Percentiles rank a stretch among this genome's conserved stretches.
Evolutionary conservation across 1,140 invertebrate genomes (phyloP).

Genomic region (Drosophila pallidifrons): DNA sequence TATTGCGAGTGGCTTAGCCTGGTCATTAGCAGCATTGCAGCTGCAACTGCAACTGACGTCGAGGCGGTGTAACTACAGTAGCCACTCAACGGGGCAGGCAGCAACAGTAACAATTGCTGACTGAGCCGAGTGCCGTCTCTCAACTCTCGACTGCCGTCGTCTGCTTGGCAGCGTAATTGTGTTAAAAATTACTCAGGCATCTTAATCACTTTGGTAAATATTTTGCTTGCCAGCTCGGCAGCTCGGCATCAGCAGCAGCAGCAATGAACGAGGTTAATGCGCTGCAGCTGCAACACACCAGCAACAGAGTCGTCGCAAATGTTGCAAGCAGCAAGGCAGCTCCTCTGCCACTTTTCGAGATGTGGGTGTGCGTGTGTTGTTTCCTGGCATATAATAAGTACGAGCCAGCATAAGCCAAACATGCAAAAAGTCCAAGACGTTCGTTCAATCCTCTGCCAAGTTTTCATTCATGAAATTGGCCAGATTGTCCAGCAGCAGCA

Average conservation of each 20-base stretch:
- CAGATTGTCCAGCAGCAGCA: slow-evolving; percentile 45
- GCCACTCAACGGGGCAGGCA: slow-evolving; percentile 49
- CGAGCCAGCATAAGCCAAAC: slow-evolving; percentile 52
- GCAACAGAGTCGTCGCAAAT: slow-evolving; percentile 39
- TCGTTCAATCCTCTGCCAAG: slow-evolving; percentile 29
- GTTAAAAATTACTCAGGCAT: slow-evolving; percentile 84
- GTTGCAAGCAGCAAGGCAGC: slow-evolving; percentile 37
- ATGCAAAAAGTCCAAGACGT: slow-evolving; percentile 73
- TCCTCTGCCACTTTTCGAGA: slow-evolving; percentile 23
- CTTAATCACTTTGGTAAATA: slow-evolving; percentile 84
- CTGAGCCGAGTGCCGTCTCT: slow-evolving; percentile 20
- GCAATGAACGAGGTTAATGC: slow-evolving; percentile 75
- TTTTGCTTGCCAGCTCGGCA: slow-evolving; percentile 67
- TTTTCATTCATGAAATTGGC: slow-evolving; percentile 83
- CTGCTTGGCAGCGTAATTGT: slow-evolving; percentile 83
- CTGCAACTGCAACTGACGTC: slow-evolving; percentile 67
- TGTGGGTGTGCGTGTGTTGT: slow-evolving; percentile 75
- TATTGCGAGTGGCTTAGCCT: slow-evolving; percentile 70
- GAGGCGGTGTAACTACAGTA: slow-evolving; percentile 77
- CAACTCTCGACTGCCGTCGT: slow-evolving; percentile 60
- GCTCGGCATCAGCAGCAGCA: slow-evolving; percentile 28
- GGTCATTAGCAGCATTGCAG: slow-evolving; percentile 81
- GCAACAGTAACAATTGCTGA: slow-evolving; percentile 28
- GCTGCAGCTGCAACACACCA: slow-evolving; percentile 68
- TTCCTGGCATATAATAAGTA: slow-evolving; percentile 20